Percentiles rank a stretch among this genome's conserved stretches.
phyloP scores from a whole-genome alignment of 53 echinoderm and acorn worm genomes.

The Echinometra lucunter region DNA sequence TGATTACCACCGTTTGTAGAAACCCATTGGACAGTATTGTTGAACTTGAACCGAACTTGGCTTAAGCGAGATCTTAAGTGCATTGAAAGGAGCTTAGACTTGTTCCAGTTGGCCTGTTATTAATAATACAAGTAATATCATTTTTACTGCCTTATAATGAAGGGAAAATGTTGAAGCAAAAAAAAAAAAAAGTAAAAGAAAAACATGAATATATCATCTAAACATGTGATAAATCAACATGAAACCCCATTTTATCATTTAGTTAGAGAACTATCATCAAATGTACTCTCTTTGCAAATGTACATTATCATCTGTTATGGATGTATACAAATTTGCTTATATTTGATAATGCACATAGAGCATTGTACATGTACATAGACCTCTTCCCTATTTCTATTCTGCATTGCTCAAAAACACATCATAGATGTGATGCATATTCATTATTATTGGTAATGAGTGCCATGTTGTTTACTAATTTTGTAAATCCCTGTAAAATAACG shows the following conservation, averaged over 20 bases:
- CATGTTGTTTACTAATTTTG: too few relatives aligned
- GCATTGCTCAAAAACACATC: not conserved
- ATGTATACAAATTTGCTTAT: conserved; percentile 1
- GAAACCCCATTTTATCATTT: not conserved
- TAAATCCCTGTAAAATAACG: too few relatives aligned
- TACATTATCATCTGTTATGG: not conserved
- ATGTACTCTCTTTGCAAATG: not conserved
- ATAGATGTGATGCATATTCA: not conserved
- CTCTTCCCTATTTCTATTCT: not conserved
- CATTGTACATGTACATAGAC: not conserved
- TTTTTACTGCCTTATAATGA: not conserved
- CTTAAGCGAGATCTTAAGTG: too few relatives aligned
- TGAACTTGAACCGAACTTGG: too few relatives aligned
- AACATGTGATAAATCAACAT: not conserved
- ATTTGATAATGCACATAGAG: not conserved
- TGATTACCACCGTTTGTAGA: too few relatives aligned
- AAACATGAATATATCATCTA: not conserved
- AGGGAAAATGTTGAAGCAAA: not conserved
- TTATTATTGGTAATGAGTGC: not conserved
- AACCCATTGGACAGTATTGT: too few relatives aligned
- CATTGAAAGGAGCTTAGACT: too few relatives aligned
- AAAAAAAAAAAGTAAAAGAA: not conserved
- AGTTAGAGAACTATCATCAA: not conserved
- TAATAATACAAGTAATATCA: not conserved
- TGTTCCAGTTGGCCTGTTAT: too few relatives aligned